Evolutionary conservation across 2,797 vertebrate genomes (phyloP), one percentile per base, ranked within the genome.

Genomic region (Miichthys miiuy): DNA sequence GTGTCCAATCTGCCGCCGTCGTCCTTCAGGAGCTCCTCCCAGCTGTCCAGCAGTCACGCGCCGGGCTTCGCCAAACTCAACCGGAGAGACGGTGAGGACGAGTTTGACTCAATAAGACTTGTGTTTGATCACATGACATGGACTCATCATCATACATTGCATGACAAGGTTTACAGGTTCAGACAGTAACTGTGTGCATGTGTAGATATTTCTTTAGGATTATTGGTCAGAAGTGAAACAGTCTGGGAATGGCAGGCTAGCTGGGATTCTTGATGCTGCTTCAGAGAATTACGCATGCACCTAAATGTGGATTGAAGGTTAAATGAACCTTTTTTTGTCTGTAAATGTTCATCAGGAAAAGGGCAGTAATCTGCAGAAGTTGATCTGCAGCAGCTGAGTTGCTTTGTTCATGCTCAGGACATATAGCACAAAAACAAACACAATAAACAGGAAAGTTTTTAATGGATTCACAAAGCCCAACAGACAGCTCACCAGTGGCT

Each of bases 1-100:
- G 85, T 95, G 83, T 86, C 94, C 64, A 89, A 72, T n/a, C 82
- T 95, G 65, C 87, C 80, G 20, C 85, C 92, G 0, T 79, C 91
- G 17, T 93, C 93, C 80, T 95, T 96, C 89, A 89, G 91, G 21
- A 95, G 94, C 86, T 96, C 95, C 18, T 94, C 94, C 44, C 93
- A 89, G 85, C 84, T 92, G 64, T 95, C 94, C 70, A 72, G 87
- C 85, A 95, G 91, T 65, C 93, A 94, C 14, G 91, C 90, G 0
- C 88, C 95, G 0, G 92, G 93, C 58, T 95, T 93, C 38, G 94
- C 93, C 68, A 96, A 94, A 72, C 93, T 95, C 77, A 94, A 94
- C 91, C 86, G 90, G 62, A 91, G 93, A 94, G 94, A 96, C 3
- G 94, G 95, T 95, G 68, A 89, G 89, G 14, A 68, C 18, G 20